Evolutionary conservation across 2,888 invertebrate species (phyloP).

Genomic region (Chymomyza caudatula): DNA sequence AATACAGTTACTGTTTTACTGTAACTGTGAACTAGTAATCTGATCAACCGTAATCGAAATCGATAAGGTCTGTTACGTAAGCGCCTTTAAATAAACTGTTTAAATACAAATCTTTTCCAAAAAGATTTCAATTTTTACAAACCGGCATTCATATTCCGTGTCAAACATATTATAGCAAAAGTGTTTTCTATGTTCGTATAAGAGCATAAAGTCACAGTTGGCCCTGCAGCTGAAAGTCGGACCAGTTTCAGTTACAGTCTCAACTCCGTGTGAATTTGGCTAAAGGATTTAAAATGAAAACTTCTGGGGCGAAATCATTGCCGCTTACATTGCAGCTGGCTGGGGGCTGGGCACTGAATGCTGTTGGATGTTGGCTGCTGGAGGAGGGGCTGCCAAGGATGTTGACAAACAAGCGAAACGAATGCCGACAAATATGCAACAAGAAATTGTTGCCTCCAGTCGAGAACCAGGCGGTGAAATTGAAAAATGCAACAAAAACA

Average conservation of each 20-base stretch:
- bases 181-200: no score
- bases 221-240: not conserved
- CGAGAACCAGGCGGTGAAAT: not conserved
- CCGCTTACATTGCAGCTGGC: not conserved
- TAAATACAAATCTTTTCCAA: no score
- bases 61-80: no score
- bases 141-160: no score
- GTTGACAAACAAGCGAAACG: not conserved
- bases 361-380: no score
- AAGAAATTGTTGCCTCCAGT: constrained; percentile 8
- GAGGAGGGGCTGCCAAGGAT: not conserved
- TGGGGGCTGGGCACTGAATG: not conserved
- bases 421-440: constrained; percentile 6
- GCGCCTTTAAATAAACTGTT: no score
- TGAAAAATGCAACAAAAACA: constrained; percentile 8
- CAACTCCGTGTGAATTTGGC: not conserved
- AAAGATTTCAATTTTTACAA: no score
- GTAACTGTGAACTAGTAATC: no score
- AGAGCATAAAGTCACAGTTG: no score
- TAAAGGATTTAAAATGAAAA: constrained; percentile 17
- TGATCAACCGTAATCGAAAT: no score
- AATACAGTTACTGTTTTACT: no score
- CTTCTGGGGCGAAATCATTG: constrained; percentile 5
- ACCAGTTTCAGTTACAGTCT: not conserved
- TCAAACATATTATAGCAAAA: no score